phyloP scores from a whole-genome alignment of 2,113 vertebrate species.

The Antigone vipio region DNA sequence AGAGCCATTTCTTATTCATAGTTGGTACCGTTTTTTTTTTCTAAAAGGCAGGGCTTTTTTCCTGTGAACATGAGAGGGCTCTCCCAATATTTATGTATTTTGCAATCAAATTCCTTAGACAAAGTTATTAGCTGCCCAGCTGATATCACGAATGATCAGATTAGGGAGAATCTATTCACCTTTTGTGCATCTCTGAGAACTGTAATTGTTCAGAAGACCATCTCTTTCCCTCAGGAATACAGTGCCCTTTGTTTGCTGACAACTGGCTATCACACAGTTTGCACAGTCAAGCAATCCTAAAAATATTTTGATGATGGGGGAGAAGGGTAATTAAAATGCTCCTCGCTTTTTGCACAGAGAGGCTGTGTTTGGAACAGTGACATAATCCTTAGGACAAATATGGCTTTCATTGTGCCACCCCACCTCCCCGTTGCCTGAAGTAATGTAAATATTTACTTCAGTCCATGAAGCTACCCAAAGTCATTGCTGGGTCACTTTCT shows the following conservation, averaged over 20 bases:
- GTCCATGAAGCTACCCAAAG: constrained; percentile 9
- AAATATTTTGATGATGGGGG: constrained; percentile 27
- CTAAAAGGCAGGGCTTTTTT: not conserved
- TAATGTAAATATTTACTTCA: constrained; percentile 58
- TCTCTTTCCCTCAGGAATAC: not conserved
- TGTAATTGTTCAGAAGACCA: not conserved
- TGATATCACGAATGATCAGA: not conserved
- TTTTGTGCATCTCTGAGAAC: not conserved
- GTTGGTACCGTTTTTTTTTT: not conserved
- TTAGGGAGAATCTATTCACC: not conserved
- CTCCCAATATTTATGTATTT: not conserved
- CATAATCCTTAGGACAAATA: constrained; percentile 55
- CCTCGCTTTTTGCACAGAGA: constrained; percentile 2
- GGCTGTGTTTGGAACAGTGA: constrained; percentile 28
- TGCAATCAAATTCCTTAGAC: not conserved
- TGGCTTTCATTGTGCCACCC: constrained; percentile 40
- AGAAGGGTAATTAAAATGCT: constrained; percentile 46
- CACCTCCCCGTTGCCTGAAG: not conserved
- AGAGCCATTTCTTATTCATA: not conserved
- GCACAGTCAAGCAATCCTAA: constrained; percentile 31
- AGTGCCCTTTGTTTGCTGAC: constrained; percentile 20
- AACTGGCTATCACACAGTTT: constrained; percentile 3
- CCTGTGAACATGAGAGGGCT: not conserved
- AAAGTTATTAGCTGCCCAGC: not conserved
- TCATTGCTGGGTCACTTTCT: constrained; percentile 26